Percentiles rank a stretch among this genome's conserved stretches.
Evolutionary conservation across 2,888 invertebrate species (phyloP).

Genomic region (Cheilosia vulpina): DNA sequence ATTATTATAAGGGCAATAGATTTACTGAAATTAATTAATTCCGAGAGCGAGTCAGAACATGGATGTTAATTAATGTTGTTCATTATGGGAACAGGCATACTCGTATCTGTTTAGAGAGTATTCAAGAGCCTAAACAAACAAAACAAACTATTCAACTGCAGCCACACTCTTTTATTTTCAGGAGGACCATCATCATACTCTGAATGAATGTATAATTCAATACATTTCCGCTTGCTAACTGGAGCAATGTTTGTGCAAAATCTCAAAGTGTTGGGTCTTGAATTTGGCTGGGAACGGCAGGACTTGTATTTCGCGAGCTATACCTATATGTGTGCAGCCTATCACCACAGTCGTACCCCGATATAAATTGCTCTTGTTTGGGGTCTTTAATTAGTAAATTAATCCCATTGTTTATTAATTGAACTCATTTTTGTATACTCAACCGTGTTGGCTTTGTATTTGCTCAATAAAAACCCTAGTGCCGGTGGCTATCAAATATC

Average conservation of each 20-base stretch:
- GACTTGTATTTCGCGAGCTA: constrained; percentile 29
- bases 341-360: constrained; percentile 5
- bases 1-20: constrained; percentile 6
- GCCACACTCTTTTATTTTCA: constrained; percentile 48
- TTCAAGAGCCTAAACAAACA: constrained; percentile 1
- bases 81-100: constrained; percentile 7
- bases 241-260: constrained; percentile 45
- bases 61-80: constrained; percentile 23
- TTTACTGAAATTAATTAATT: constrained; percentile 29
- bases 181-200: constrained; percentile 40
- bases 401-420: constrained; percentile 84
- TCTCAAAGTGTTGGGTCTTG: constrained; percentile 51
- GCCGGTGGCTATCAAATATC: constrained; percentile 73
- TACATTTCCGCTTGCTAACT: constrained; percentile 68
- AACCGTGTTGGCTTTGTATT: constrained; percentile 68
- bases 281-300: constrained; percentile 66
- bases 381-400: constrained; percentile 83
- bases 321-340: constrained; percentile 5
- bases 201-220: constrained; percentile 58
- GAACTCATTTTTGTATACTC: constrained; percentile 76
- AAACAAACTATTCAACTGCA: constrained; percentile 33
- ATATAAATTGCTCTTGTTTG: constrained; percentile 69
- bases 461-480: constrained; percentile 52
- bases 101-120: constrained; percentile 32
- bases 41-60: background rate